Base-by-base conservation (phyloP, 1,140 invertebrate genomes). In the Augochlora pura region DNA sequence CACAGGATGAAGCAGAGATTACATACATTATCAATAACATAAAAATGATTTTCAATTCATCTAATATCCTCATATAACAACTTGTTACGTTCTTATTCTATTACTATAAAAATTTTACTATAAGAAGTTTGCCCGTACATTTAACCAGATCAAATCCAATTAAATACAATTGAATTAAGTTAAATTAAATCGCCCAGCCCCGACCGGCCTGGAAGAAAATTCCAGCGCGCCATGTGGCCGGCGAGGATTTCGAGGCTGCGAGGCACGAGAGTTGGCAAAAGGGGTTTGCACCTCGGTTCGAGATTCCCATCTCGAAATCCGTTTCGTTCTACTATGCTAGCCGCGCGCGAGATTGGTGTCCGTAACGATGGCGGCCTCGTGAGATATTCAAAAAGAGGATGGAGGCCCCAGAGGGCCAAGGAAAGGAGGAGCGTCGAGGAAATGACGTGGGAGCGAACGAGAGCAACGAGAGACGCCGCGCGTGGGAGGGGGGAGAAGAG, bases 351-450 rank as follows among this genome's bases (percentile, higher is more conserved):
- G 85, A 86, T 86, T 75, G 73, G 81, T 83, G 80, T 62, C 78
- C 83, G 82, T 77, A 82, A 86, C 80, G 86, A 90, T 90, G 89
- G 89, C 89, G 88, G 85, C 82, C 82, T 83, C 74, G 80, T 86
- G 88, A 80, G 82, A 87, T 86, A 86, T 90, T 89, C 81, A 82
- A 87, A 88, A 87, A 90, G 83, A 63, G 77, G 83, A 84, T 73
- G 86, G 80, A 78, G 76, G 70, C 70, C 74, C 63, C 80, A 73
- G 81, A 81, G 80, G 84, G 52, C 71, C 63, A 76, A n/a, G 75
- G 67, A 59, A 72, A 80, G 83, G 83, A 81, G 80, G 82, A 85
- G 84, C 77, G 72, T 67, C 66, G 85, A 87, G 84, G 80, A 86
- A 86, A 83, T 70, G 74, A 81, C 80, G 70, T 25, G 76, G 32